Evolutionary conservation across 2,797 vertebrate species (phyloP), one percentile per base, ranked within the genome.

Genomic region (Dromococcyx pavoninus): DNA sequence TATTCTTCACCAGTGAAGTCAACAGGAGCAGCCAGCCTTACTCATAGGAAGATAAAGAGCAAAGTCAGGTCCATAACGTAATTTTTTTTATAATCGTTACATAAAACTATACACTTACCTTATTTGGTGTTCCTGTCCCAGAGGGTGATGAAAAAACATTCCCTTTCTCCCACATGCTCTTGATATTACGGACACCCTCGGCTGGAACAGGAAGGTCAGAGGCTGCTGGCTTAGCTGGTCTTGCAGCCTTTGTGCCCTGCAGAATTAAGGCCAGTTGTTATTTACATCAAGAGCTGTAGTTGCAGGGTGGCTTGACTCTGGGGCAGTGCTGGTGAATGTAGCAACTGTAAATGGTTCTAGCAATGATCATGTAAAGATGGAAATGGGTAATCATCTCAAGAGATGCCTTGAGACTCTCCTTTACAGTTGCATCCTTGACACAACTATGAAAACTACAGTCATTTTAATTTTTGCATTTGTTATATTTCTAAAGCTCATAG

Each of bases 131-230:
- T 13, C 98, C 98, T 4, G 97, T 92, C n/a, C 97, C 96, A 61
- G 98, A 97, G 9, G 98, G 98, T 15, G 99, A 98, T 67, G 97
- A 95, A 87, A 99, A 99, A 60, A 99, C 99, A 25, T 98, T 98
- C 76, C 99, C 99, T 93, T 98, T 99, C 98, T 99, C 99, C 99
- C 99, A 99, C 99, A 99, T 99, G 98, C 98, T 99, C 98, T 99
- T 99, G 96, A 99, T 99, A 66, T 98, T 99, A 84, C 99, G 99
- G 37, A 99, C 98, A 0, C 99, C 99, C 60, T 98, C 98, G 0
- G 97, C 97, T 48, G 98, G 98, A 93, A 99, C 96, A 2, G 98
- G 99, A 43, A 99, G 98, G 91, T 99, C 99, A 1, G 98, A 98
- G 3, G 99, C 98, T 56, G 98, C 98, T 2, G 98, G 95, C 94